Evolutionary conservation across 2,888 invertebrate genomes (phyloP), one percentile per base, ranked within the genome.

Genomic region (Argyresthia albistria): DNA sequence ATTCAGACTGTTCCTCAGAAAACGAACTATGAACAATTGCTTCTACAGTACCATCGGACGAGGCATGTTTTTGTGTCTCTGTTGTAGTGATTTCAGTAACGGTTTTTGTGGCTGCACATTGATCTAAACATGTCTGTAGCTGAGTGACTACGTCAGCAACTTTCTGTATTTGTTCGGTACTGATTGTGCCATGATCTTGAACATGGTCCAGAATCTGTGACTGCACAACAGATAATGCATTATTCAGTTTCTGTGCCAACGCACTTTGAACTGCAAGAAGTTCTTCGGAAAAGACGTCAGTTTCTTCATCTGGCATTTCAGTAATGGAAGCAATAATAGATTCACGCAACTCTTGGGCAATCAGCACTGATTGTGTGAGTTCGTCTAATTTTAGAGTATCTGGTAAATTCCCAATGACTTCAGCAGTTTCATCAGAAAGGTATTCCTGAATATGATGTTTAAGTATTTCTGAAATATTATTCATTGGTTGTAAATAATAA

Each of bases 371-470:
- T 56, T 67, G 60, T 42, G 62, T 61, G 7, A 69, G 50, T 8
- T 59, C 58, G 46, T 60, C 59, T 36, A 53, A 53, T 12, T 62
- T 61, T 0, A 60, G 52, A 9, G 55, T 53, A 11, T 53, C 52
- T 15, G 60, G 57, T 57, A 69, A 58, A 55, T 63, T 52, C 36
- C 59, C 49, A 4, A 70, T 47, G 39, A 60, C 57, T 55, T 63
- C 58, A 50, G 58, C 50, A 11, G 65, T 53, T 46, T 67, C 59
- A 11, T 67, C 63, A 2, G 64, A 61, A 53, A 68, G 57, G 54
- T 62, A 72, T n/a, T 65, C 62, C 51, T 69, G 60, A 56, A 73
- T 62, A 53, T 64, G 63, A 53, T 64, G 62, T 54, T 65, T 49
- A 16, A 60, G 54, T 52, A 55, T 56, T 53, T 56, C 58, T 58